These are phyloP conservation scores for Pomacea maculata DNA, from an alignment of 1,140 invertebrate genomes.

Conservation along the genomic window DNA sequence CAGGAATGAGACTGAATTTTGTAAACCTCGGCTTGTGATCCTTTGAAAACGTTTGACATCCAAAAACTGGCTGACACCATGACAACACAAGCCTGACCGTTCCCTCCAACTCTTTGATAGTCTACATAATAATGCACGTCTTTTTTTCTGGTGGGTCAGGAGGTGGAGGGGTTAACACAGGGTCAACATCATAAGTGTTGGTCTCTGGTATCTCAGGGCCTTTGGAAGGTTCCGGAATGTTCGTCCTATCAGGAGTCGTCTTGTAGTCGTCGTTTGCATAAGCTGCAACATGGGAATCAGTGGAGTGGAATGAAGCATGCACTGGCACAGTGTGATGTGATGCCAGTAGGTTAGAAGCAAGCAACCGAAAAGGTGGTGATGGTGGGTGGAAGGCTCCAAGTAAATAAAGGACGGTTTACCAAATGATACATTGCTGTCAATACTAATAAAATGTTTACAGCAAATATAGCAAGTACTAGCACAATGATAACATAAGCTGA, in stretches of 20 bases:
- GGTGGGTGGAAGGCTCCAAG: no score
- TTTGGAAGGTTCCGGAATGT: not conserved
- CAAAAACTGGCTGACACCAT: no score
- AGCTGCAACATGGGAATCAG: not conserved
- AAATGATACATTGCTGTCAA: not conserved
- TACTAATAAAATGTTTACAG: not conserved
- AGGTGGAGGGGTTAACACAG: not conserved
- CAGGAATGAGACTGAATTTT: no score
- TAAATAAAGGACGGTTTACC: no score
- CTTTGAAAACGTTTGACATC: no score
- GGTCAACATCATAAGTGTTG: not conserved
- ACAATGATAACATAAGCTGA: not conserved
- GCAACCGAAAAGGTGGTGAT: not conserved
- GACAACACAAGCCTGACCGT: no score
- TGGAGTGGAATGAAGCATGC: no score
- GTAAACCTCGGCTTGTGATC: no score
- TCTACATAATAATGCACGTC: not conserved
- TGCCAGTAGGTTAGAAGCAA: no score
- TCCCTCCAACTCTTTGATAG: not conserved
- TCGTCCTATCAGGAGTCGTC: not conserved
- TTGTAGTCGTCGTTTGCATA: conserved; percentile 1
- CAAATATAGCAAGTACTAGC: not conserved
- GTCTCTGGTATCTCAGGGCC: not conserved
- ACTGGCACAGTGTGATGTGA: no score
- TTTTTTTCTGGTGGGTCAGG: not conserved